phyloP scores from a whole-genome alignment of 92 coral and sea anemone species.

The Parazoanthus atlanticus region DNA sequence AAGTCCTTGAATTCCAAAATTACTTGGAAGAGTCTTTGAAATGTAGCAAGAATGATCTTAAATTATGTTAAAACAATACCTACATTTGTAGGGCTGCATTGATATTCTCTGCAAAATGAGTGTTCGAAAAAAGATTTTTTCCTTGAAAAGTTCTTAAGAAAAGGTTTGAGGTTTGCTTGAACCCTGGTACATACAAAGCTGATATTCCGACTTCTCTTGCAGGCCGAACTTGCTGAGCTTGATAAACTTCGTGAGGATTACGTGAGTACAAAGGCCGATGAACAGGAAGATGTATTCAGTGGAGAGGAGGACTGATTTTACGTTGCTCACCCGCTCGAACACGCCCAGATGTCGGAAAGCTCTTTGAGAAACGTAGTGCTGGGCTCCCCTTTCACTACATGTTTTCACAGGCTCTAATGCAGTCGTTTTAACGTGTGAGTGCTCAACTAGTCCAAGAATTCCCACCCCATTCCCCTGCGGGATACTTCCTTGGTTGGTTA shows the following conservation, averaged over 20 bases:
- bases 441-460: neutral
- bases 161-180: no score
- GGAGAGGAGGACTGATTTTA: constrained; percentile 41
- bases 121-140: no score
- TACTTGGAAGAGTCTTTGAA: no score
- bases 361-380: neutral
- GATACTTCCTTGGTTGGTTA: no score
- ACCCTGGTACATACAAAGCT: no score
- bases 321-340: neutral
- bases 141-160: no score
- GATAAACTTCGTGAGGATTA: constrained; percentile 83
- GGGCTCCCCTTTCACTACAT: neutral
- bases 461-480: neutral
- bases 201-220: neutral
- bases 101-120: no score
- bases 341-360: neutral
- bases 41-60: no score
- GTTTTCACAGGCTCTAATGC: neutral
- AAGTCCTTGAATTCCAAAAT: no score
- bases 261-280: constrained; percentile 72
- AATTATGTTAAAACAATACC: no score
- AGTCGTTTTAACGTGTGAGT: no score
- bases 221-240: constrained; percentile 93
- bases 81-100: no score
- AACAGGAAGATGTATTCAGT: constrained; percentile 59